Percentiles rank a stretch among this genome's conserved stretches.
Conservation (phyloP, 1,140 invertebrate species). For the Mizuhopecten yessoensis region DNA sequence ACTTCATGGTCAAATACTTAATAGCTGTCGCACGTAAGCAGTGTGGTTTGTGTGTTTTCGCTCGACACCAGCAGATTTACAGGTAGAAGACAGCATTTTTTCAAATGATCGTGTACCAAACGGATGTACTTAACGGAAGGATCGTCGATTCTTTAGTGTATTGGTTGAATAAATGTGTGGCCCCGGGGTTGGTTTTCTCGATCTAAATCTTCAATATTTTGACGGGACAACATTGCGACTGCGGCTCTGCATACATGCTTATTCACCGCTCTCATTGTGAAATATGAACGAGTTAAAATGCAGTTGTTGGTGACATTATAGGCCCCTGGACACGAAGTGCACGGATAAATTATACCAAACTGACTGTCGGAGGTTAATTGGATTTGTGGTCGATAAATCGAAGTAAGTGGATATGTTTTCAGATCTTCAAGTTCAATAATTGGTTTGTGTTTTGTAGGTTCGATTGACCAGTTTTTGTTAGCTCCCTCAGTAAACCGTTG, state of each 20-base stretch:
- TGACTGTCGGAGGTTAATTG: constrained; percentile 12
- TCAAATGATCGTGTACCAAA: constrained; percentile 47
- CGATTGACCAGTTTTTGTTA: background rate
- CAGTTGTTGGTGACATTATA: constrained; percentile 5
- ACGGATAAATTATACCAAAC: constrained; percentile 48
- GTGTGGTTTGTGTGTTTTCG: background rate
- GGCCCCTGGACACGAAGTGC: constrained; percentile 26
- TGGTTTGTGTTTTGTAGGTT: background rate
- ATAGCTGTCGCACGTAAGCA: too few species aligned
- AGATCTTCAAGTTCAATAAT: constrained; percentile 32
- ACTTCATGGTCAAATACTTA: too few species aligned
- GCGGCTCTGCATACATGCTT: constrained; percentile 48
- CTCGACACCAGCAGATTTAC: background rate
- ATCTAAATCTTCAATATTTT: constrained; percentile 40
- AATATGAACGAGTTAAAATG: constrained; percentile 41
- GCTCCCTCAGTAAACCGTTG: constrained; percentile 32
- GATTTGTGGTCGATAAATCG: background rate
- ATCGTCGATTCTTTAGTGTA: background rate
- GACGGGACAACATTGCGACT: constrained; percentile 21
- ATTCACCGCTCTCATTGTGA: constrained; percentile 40
- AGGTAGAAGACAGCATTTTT: constrained; percentile 43
- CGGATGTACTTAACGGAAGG: background rate
- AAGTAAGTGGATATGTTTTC: constrained; percentile 48
- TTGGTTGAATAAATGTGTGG: constrained; percentile 44
- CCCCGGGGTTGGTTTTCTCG: background rate